phyloP scores from a whole-genome alignment of 2,113 vertebrate species.

The Campylomormyrus tamandua region DNA sequence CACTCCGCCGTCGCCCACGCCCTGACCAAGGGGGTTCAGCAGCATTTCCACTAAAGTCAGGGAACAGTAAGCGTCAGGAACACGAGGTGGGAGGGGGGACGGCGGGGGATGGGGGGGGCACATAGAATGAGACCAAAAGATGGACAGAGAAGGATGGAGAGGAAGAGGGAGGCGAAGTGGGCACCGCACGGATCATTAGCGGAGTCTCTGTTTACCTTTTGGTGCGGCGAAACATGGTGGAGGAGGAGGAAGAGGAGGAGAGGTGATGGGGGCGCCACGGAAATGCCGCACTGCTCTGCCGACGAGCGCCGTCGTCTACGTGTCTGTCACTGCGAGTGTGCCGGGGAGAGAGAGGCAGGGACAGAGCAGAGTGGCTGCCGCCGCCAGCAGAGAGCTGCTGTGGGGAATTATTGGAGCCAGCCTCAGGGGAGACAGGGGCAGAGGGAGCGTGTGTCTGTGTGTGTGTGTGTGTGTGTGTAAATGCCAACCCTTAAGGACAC shows the following conservation, averaged over 20 bases:
- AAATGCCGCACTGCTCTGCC: neutral
- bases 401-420: neutral
- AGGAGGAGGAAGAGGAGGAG: neutral
- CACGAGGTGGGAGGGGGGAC: neutral
- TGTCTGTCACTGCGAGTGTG: neutral
- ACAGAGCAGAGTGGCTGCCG: neutral
- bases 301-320: neutral
- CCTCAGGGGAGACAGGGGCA: neutral
- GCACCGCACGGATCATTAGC: neutral
- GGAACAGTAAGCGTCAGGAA: too few relatives aligned
- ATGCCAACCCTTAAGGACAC: neutral
- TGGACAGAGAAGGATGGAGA: neutral
- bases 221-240: constrained; percentile 9
- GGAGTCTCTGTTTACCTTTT: neutral
- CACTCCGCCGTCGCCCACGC: neutral
- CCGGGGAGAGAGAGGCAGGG: neutral
- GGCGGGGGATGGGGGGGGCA: neutral
- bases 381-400: neutral
- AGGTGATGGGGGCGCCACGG: neutral
- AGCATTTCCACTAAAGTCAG: too few relatives aligned
- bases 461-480: neutral
- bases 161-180: neutral
- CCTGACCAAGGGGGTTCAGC: too few relatives aligned
- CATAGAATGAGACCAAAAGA: neutral
- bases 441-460: neutral